A percentile compares a stretch with the other conserved stretches of the same genome.
These are phyloP conservation scores for Allobates femoralis DNA, from an alignment of 2,797 vertebrate species.

Conservation along the genomic window DNA sequence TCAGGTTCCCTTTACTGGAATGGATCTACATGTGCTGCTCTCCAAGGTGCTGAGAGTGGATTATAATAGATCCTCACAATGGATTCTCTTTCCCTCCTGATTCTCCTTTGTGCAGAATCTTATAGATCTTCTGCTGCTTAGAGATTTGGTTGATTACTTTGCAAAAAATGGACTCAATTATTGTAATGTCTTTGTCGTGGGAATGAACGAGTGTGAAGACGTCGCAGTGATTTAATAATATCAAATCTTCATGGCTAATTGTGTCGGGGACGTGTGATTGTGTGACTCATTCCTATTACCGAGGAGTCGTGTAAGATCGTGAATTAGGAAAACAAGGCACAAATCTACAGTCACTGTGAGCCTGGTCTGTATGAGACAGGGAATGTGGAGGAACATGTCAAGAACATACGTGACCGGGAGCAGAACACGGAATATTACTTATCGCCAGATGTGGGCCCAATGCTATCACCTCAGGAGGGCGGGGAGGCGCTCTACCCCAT, in stretches of 20 bases:
- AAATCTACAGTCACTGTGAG: not conserved
- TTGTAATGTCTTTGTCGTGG: not conserved
- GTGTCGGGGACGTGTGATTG: slow-evolving; percentile 19
- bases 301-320: not conserved
- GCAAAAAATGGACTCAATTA: not conserved
- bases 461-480: too few relatives aligned
- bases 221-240: slow-evolving; percentile 21
- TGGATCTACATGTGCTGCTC: not conserved
- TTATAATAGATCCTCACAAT: not conserved
- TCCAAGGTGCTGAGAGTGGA: slow-evolving; percentile 1
- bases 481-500: too few relatives aligned
- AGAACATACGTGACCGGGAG: too few relatives aligned
- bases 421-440: too few relatives aligned
- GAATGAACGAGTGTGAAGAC: not conserved
- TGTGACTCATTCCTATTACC: slow-evolving; percentile 9
- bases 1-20: too few relatives aligned
- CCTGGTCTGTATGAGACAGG: not conserved
- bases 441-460: too few relatives aligned
- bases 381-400: not conserved
- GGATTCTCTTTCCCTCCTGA: not conserved
- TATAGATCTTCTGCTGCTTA: not conserved
- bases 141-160: not conserved
- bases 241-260: slow-evolving; percentile 26
- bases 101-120: not conserved
- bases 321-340: not conserved